A percentile compares a stretch with the other conserved stretches of the same genome.
Evolutionary conservation across 2,113 vertebrate species (phyloP).

Genomic region (Solenodon paradoxus): DNA sequence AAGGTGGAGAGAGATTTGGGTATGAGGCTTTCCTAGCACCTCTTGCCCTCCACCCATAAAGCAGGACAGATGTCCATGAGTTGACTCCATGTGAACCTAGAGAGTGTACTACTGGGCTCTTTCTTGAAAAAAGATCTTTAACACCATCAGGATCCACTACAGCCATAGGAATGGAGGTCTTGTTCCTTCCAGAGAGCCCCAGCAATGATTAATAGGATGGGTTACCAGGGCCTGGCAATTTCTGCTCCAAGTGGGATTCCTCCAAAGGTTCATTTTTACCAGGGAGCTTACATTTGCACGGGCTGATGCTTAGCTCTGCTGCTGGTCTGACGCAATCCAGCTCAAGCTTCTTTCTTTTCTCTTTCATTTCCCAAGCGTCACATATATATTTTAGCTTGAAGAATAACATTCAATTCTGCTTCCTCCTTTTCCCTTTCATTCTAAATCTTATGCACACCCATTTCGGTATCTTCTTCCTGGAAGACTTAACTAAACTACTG

Average conservation of each 20-base stretch:
- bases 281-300: neutral
- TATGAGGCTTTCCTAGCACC: rapidly evolving
- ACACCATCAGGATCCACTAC: neutral
- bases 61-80: neutral
- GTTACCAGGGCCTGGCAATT: neutral
- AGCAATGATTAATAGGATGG: neutral
- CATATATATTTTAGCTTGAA: neutral
- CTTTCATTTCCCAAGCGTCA: neutral
- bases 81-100: neutral
- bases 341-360: neutral
- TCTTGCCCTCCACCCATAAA: rapidly evolving
- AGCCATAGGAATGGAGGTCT: neutral
- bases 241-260: neutral
- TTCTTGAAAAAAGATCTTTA: neutral
- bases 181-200: neutral
- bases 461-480: neutral
- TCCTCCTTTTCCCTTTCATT: neutral
- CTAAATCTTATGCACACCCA: neutral
- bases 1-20: neutral
- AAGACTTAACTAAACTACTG: neutral
- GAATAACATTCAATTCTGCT: neutral
- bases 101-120: rapidly evolving
- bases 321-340: neutral
- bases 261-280: neutral
- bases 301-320: neutral